Evolutionary conservation across 2,888 invertebrate species (phyloP), one percentile per base, ranked within the genome.

Genomic region (Ctena decussata): DNA sequence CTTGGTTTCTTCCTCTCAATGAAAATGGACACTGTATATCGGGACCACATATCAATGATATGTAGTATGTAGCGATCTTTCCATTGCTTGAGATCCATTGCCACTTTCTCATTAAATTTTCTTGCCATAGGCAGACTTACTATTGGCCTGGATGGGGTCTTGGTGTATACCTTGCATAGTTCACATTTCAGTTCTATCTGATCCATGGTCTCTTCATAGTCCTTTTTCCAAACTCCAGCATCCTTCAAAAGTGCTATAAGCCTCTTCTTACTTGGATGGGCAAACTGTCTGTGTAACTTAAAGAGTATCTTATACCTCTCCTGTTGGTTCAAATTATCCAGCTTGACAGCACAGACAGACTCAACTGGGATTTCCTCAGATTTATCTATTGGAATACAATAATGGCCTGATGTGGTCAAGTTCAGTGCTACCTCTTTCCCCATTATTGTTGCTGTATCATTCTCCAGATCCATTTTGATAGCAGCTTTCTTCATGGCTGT

Each of bases 41-140:
- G 39, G 57, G 84, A 84, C 80, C 84, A 84, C 77, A 84, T 77
- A 21, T 84, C 80, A 30, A 80, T 84, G 21, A 84, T 80, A 41
- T 84, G 80, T 15, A 84, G 37, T 46, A 84, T 80, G 37, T 60
- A 84, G 18, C 53, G 53, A n/a, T n/a, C n/a, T 15, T 53, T 53
- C 53, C 53, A n/a, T n/a, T n/a, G n/a, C n/a, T n/a, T n/a, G n/a
- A n/a, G n/a, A n/a, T n/a, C n/a, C n/a, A n/a, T n/a, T n/a, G n/a
- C n/a, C n/a, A n/a, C n/a, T n/a, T n/a, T n/a, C n/a, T n/a, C n/a
- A n/a, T n/a, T n/a, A n/a, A 53, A 53, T n/a, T 53, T 53, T 53
- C 21, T 53, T 41, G 74, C 74, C 74, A 80, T 65, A 46, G 80
- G 80, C 75, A 80, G 46, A 65, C 27, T 60, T 18, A 81, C 81